phyloP scores from a whole-genome alignment of 2,113 vertebrate species.

The Eonycteris spelaea region DNA sequence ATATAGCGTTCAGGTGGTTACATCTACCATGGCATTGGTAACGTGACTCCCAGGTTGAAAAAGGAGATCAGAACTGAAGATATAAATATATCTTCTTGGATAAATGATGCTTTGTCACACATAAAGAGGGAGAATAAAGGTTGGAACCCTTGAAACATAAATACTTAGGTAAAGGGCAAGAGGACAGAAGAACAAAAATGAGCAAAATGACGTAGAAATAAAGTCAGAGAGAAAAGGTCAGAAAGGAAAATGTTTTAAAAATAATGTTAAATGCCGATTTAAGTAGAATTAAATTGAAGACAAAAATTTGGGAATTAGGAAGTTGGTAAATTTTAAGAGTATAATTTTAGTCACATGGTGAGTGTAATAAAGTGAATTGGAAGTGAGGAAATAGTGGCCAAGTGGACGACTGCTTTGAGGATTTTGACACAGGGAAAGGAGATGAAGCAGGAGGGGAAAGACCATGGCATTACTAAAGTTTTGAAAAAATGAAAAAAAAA shows the following conservation, averaged over 20 bases:
- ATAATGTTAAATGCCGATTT: background rate
- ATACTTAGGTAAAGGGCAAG: background rate
- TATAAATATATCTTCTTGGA: background rate
- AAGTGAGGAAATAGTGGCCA: background rate
- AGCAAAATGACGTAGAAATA: background rate
- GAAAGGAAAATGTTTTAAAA: background rate
- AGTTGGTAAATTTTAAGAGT: background rate
- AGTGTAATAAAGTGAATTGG: background rate
- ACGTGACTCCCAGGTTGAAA: background rate
- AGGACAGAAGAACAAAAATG: background rate
- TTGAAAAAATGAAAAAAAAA: background rate
- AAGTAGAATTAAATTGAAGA: background rate
- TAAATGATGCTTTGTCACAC: background rate
- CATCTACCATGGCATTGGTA: background rate
- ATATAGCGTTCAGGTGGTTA: background rate
- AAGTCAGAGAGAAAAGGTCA: background rate
- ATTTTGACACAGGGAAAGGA: background rate
- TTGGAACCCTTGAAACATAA: background rate
- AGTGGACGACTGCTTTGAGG: background rate
- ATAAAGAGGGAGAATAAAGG: background rate
- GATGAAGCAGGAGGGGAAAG: background rate
- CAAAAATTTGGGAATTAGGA: background rate
- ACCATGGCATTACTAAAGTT: background rate
- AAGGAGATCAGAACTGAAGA: background rate
- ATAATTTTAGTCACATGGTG: background rate